Evolutionary conservation across 2,797 vertebrate species (phyloP).

Genomic region (Pangasius macronema): DNA sequence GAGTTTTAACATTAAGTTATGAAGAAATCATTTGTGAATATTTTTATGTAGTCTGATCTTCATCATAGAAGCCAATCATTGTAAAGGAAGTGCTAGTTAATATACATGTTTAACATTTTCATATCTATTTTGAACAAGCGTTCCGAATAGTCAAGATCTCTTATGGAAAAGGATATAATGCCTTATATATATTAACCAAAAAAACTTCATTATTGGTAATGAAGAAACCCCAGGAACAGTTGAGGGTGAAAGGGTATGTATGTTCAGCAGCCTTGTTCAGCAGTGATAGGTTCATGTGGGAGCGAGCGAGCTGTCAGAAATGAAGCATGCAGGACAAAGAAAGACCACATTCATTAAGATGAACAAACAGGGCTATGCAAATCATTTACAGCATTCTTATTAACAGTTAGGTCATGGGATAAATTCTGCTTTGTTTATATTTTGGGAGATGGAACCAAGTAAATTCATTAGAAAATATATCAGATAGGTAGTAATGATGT

Average conservation of each 20-base stretch:
- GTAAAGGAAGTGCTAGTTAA: neutral
- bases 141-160: neutral
- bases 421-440: neutral
- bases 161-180: neutral
- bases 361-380: neutral
- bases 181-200: neutral
- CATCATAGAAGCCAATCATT: neutral
- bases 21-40: neutral
- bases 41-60: neutral
- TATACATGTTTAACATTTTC: neutral
- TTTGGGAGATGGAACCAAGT: neutral
- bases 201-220: neutral
- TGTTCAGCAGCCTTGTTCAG: neutral
- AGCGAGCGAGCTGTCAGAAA: neutral
- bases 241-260: neutral
- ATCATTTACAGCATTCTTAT: neutral
- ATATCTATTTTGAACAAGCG: neutral
- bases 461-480: neutral
- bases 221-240: neutral
- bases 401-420: neutral
- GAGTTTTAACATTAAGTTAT: neutral
- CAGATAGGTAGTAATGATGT: neutral
- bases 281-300: neutral
- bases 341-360: neutral
- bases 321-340: neutral